These are phyloP conservation scores for Temnothorax ravouxi DNA, from an alignment of 2,888 invertebrate species.

Conservation along the genomic window DNA sequence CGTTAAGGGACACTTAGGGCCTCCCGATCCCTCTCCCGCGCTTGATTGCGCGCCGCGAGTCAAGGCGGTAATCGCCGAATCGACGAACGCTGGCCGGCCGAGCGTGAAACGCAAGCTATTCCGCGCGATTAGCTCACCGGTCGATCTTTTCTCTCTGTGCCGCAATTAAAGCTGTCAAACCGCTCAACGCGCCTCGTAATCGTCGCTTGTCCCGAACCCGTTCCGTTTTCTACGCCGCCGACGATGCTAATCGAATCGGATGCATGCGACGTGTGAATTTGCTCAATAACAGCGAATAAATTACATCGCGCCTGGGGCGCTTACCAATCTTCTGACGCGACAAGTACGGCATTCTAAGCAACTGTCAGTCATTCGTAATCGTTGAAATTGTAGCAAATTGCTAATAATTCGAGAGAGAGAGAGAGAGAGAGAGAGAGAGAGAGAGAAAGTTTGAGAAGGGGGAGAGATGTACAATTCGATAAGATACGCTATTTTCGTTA, in stretches of 20 bases:
- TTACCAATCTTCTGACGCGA: not conserved
- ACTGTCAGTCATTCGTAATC: not conserved
- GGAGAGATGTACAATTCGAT: not conserved
- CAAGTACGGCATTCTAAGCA: not conserved
- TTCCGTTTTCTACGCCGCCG: slow-evolving; percentile 6
- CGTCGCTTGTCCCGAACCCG: not conserved
- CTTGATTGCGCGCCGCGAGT: not conserved
- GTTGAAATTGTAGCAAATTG: not conserved
- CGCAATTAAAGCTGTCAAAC: slow-evolving; percentile 44
- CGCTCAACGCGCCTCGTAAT: slow-evolving; percentile 5
- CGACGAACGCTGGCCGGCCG: not conserved
- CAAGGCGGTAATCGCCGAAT: slow-evolving; percentile 1
- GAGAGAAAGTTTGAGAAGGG: too few relatives aligned
- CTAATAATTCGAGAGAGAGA: not conserved
- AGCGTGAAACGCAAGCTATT: slow-evolving; percentile 12
- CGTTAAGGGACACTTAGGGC: slow-evolving; percentile 32
- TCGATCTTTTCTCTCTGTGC: slow-evolving; percentile 2
- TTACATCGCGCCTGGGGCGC: not conserved
- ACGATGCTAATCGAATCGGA: slow-evolving; percentile 20
- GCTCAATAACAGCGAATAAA: slow-evolving; percentile 24
- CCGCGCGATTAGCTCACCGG: slow-evolving; percentile 17
- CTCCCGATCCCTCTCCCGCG: slow-evolving; percentile 14
- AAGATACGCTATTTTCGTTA: not conserved
- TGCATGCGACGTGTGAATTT: slow-evolving; percentile 8
- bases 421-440: too few relatives aligned